phyloP scores from a whole-genome alignment of 1,140 invertebrate species.

The Polypedilum pembai region DNA sequence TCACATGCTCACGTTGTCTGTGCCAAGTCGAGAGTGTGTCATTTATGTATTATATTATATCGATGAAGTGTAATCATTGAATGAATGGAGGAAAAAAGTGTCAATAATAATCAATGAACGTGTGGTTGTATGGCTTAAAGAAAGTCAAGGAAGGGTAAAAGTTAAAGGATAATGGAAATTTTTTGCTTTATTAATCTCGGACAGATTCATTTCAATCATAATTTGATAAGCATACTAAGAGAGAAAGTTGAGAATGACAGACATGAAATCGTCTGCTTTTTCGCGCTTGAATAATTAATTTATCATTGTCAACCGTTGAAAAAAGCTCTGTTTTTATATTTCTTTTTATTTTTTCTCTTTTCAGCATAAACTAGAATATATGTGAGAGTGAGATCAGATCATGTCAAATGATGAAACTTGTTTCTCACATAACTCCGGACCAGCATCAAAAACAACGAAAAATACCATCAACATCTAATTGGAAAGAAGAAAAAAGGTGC shows the following conservation, averaged over 20 bases:
- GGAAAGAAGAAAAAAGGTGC: conserved; percentile 24
- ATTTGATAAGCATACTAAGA: neutral
- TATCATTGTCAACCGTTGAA: neutral
- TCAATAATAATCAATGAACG: no score
- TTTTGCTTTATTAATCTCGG: neutral
- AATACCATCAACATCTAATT: neutral
- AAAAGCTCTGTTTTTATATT: neutral
- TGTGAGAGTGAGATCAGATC: neutral
- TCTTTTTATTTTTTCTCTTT: no score
- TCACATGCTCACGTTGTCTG: neutral
- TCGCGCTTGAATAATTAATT: neutral
- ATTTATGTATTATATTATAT: neutral
- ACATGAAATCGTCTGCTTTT: neutral
- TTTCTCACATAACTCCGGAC: neutral
- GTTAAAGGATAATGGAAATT: neutral
- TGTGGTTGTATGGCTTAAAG: no score
- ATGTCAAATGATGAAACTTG: conserved; percentile 18
- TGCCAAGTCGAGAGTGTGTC: neutral
- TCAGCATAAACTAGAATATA: no score
- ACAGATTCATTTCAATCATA: neutral
- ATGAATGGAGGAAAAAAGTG: neutral
- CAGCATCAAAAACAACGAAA: neutral
- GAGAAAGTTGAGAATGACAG: neutral
- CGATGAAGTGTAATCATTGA: conserved; percentile 1
- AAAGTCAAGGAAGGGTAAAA: no score